Evolutionary conservation across 1,140 invertebrate species (phyloP).

Genomic region (Globodera rostochiensis): DNA sequence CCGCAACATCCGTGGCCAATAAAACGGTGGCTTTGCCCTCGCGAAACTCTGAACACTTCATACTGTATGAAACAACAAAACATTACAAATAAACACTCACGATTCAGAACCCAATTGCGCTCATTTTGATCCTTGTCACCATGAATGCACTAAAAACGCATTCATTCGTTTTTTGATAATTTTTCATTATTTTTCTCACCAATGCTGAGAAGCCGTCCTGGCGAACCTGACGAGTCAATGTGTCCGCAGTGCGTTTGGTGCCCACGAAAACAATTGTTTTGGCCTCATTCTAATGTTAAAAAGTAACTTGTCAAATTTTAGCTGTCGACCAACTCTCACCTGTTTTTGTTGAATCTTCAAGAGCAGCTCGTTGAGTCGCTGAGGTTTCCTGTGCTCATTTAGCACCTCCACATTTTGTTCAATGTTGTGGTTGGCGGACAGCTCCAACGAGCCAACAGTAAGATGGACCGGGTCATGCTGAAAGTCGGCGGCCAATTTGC

Average conservation of each 20-base stretch:
- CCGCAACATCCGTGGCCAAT: conserved; percentile 97
- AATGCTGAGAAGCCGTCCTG: conserved; percentile 82
- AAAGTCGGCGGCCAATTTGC: conserved; percentile 88
- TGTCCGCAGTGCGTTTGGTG: conserved; percentile 94
- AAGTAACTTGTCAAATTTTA: too few relatives aligned
- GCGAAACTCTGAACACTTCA: conserved; percentile 73
- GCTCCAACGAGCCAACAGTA: conserved; percentile 81
- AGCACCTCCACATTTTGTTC: conserved; percentile 98
- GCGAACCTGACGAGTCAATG: conserved; percentile 75
- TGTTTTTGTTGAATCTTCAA: conserved; percentile 30
- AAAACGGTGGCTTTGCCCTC: conserved; percentile 80
- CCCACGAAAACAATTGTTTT: conserved; percentile 88
- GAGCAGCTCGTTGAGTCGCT: conserved; percentile 29
- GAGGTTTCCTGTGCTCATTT: conserved; percentile 96
- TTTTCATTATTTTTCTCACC: background rate
- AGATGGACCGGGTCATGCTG: conserved; percentile 86
- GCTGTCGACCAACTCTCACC: background rate
- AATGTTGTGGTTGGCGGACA: conserved; percentile 76
- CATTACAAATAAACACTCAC: conserved; percentile 24
- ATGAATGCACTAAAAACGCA: conserved; percentile 77
- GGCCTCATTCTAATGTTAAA: conserved; percentile 69
- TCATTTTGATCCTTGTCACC: conserved; percentile 91
- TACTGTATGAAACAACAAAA: background rate
- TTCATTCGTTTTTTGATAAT: background rate
- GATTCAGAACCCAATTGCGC: conserved; percentile 67